Conservation (phyloP, 2,797 vertebrate species). For the Xerus rutilus region DNA sequence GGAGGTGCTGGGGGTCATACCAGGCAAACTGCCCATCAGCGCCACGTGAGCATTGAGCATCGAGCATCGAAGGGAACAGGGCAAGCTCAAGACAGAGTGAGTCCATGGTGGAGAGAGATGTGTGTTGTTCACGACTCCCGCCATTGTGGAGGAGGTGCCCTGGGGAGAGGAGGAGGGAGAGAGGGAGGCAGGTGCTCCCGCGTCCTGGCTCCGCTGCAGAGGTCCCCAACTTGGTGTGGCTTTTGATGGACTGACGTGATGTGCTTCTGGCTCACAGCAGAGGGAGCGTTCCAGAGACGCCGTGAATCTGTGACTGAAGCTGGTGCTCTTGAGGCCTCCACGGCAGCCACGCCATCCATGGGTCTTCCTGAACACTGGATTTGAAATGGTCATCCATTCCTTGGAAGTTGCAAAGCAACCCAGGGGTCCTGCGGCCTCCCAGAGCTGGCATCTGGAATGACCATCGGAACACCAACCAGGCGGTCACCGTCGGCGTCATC, state of each 20-base stretch:
- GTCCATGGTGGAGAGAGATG: no score
- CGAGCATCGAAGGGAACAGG: no score
- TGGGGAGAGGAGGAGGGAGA: no score
- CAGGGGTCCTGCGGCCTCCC: not conserved
- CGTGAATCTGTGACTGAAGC: not conserved
- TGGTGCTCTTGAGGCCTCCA: not conserved
- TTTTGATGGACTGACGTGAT: accelerated
- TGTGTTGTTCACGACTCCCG: no score
- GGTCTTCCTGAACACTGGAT: not conserved
- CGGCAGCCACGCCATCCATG: not conserved
- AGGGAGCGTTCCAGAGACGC: not conserved
- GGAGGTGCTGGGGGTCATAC: no score
- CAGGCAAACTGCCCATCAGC: no score
- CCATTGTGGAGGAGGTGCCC: no score
- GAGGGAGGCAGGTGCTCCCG: no score
- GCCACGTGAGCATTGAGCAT: no score
- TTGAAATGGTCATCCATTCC: no score
- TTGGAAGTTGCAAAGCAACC: not conserved
- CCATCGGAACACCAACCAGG: not conserved
- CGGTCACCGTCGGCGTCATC: no score
- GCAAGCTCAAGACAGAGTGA: no score
- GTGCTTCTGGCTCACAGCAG: accelerated
- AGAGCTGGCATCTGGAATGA: not conserved
- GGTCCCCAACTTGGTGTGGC: not conserved
- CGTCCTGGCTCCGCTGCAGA: constrained; percentile 17